Percentiles rank a stretch among this genome's conserved stretches.
These are phyloP conservation scores for Himantopus leucocephalus DNA, from an alignment of 2,113 vertebrate species.

Conservation along the genomic window DNA sequence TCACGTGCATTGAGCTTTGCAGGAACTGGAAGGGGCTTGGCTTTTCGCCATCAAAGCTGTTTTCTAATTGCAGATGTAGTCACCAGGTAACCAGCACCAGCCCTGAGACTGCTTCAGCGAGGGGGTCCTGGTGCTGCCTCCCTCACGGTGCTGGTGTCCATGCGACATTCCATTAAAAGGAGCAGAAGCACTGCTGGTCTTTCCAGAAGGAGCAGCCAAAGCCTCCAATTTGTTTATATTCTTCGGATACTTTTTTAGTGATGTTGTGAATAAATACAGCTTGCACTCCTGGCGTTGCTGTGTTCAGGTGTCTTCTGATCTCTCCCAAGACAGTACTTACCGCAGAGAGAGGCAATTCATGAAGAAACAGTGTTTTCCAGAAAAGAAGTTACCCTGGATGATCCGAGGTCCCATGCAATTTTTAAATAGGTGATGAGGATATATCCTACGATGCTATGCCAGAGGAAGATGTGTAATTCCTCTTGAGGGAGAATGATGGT, in stretches of 20 bases:
- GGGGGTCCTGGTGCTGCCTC: background rate
- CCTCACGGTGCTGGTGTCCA: background rate
- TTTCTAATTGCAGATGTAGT: background rate
- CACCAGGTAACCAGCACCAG: background rate
- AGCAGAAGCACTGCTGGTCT: background rate
- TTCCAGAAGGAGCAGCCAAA: background rate
- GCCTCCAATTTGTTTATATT: background rate
- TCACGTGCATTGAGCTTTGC: background rate
- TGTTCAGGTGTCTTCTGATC: background rate
- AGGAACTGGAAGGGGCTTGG: background rate
- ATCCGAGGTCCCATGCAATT: background rate
- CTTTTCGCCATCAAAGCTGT: background rate
- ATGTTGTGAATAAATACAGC: background rate
- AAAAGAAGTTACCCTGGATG: background rate
- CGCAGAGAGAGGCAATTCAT: background rate
- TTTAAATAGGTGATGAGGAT: background rate
- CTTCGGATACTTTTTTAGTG: background rate
- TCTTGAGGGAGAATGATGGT: background rate
- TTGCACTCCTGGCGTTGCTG: background rate
- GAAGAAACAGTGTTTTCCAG: background rate
- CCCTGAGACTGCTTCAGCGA: background rate
- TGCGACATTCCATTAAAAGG: background rate
- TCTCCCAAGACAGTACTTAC: background rate
- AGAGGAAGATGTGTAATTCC: background rate
- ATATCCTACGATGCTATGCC: background rate